Evolutionary conservation across 2,113 vertebrate species (phyloP), one percentile per base, ranked within the genome.

Genomic region (Egretta garzetta): DNA sequence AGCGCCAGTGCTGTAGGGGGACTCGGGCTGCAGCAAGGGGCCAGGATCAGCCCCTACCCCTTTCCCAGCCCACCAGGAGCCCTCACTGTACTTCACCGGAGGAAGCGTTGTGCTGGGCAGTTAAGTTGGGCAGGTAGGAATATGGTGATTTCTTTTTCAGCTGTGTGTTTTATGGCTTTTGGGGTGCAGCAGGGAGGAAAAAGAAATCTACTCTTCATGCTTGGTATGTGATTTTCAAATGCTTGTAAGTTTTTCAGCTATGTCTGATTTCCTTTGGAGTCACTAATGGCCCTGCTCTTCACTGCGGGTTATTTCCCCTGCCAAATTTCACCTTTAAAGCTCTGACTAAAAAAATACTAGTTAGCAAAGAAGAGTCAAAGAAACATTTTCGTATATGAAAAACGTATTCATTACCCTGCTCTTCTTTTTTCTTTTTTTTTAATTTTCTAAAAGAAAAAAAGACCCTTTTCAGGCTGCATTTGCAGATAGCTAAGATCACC

Each of bases 131-230:
- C 59, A 50, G 50, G 62, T 35, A 92, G 8, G 9, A 43, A 14
- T 64, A 86, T 4, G 13, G n/a, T 66, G 75, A 95, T 92, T 92
- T 86, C 90, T 95, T 97, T 94, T 73, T 77, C 94, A 94, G 86
- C 67, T 81, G 41, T 59, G 50, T 19, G 30, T 86, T 93, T 97
- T 74, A 86, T 28, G 56, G 79, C 56, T 76, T 84, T 81, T 88
- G 52, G n/a, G 77, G 50, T 58, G 56, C 4, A 10, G 47, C 8
- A 20, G 24, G 22, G 56, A 77, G 49, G 52, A 88, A 72, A 86
- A 88, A 71, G n/a, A 88, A 84, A 94, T 59, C 39, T 56, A 39
- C 52, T 92, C 49, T 52, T 87, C 52, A 27, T 62, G 76, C 35
- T 75, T 72, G 62, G 68, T 64, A 74, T 60, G 60, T 41, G 60